Evolutionary conservation across 2,113 vertebrate genomes (phyloP).

Genomic region (Chionomys nivalis): DNA sequence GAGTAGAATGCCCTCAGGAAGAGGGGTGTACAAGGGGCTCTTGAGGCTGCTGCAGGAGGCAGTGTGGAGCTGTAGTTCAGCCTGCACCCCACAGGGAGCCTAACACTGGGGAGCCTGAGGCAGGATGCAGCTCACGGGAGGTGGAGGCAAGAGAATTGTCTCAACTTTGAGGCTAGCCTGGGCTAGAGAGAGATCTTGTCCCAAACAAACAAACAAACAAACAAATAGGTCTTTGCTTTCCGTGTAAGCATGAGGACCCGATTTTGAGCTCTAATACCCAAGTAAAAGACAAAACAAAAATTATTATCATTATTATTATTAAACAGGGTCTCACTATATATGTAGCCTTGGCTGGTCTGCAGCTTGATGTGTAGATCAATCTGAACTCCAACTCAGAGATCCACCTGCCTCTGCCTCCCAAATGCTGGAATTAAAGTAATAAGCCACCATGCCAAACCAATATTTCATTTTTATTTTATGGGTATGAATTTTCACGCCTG

Average conservation of each 20-base stretch:
- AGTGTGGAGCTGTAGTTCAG: background rate
- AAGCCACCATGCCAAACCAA: background rate
- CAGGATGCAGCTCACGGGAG: background rate
- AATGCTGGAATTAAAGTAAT: background rate
- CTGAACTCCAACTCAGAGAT: background rate
- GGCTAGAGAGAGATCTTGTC: background rate
- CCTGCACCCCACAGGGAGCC: background rate
- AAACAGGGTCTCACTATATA: background rate
- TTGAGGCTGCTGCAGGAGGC: background rate
- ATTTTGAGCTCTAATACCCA: background rate
- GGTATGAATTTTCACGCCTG: background rate
- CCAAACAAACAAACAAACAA: background rate
- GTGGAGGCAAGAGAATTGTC: too few relatives aligned
- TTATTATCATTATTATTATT: too few relatives aligned
- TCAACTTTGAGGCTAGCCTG: background rate
- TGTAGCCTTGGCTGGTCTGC: background rate
- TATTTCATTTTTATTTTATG: background rate
- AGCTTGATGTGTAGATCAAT: background rate
- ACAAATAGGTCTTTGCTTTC: background rate
- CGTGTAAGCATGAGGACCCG: background rate
- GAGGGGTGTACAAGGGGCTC: background rate
- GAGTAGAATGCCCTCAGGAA: background rate
- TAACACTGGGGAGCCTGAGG: too few relatives aligned
- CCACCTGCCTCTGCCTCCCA: background rate
- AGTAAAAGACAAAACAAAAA: background rate